Base-by-base conservation (phyloP, 2,113 vertebrate species). In the Cryptotis parvus region DNA sequence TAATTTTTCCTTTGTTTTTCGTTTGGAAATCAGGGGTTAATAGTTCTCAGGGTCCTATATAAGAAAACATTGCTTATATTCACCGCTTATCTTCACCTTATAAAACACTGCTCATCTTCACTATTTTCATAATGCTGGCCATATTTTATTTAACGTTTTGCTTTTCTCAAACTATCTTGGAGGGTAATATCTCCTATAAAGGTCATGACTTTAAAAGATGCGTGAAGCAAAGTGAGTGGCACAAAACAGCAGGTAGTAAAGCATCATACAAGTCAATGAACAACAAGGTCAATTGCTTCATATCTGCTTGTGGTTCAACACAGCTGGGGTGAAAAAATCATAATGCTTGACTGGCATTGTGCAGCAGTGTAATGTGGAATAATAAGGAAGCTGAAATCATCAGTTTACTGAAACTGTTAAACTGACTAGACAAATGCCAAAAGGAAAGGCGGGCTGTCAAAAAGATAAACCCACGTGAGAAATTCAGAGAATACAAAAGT, bases 241-340 rank as follows among this genome's bases (percentile, higher is more conserved):
- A 96, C 83, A 97, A 95, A 97, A 95, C 97, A 96, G 96, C 89
- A 96, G 96, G 97, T 93, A 96, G 92, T 58, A 94, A 97, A 96
- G 79, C 92, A 76, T 95, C 91, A 85, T 83, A 95, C 96, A 97
- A 93, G 90, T 95, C 74, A 63, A 52, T 95, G 95, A 97, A 95
- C 96, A 97, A 84, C 96, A 97, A 97, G 97, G 97, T 98, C 97
- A 98, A 90, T 97, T 97, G 93, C 94, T 97, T 97, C 93, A 94
- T 96, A 96, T 93, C 84, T 97, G 84, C 96, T 97, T 95, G 92
- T 58, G 93, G 92, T 82, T 97, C 92, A 93, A 70, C 97, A 96
- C 98, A 98, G 97, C 95, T 97, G 98, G 97, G 95, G 76, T 84
- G 95, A 95, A 97, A 96, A 96, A 95, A 66, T 87, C 0, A 4